A percentile compares a stretch with the other conserved stretches of the same genome.
Evolutionary conservation across 2,797 vertebrate species (phyloP).

Genomic region (Cirrhinus mrigala): DNA sequence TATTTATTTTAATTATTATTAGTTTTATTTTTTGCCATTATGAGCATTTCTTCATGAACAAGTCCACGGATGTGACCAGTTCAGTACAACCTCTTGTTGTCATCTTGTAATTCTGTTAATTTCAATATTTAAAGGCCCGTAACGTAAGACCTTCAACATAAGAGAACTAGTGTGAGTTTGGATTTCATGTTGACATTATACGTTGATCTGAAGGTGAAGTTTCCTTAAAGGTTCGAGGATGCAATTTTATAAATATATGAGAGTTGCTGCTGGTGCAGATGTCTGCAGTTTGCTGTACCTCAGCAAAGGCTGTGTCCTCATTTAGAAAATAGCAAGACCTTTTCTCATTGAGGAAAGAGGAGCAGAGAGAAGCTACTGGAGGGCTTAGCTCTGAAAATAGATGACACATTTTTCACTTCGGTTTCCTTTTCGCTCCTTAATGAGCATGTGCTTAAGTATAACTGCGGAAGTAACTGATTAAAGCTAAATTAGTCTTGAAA

Average conservation of each 20-base stretch:
- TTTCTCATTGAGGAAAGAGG: constrained; percentile 66
- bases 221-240: background rate
- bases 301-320: constrained; percentile 65
- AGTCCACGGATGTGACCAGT: background rate
- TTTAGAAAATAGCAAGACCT: constrained; percentile 66
- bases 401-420: constrained; percentile 55
- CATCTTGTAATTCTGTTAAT: background rate
- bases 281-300: constrained; percentile 37
- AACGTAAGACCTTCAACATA: background rate
- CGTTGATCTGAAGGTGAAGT: background rate
- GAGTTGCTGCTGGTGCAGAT: constrained; percentile 38
- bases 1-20: too few relatives aligned
- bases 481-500: background rate
- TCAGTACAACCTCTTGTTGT: background rate
- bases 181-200: background rate
- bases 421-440: constrained; percentile 27
- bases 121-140: background rate
- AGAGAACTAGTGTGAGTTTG: background rate
- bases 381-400: constrained; percentile 54
- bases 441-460: background rate
- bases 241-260: constrained; percentile 10
- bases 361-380: constrained; percentile 49
- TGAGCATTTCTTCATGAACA: background rate
- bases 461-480: constrained; percentile 16
- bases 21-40: background rate